Evolutionary conservation across 2,888 invertebrate species (phyloP), one percentile per base, ranked within the genome.

Genomic region (Argyra leucocephala): DNA sequence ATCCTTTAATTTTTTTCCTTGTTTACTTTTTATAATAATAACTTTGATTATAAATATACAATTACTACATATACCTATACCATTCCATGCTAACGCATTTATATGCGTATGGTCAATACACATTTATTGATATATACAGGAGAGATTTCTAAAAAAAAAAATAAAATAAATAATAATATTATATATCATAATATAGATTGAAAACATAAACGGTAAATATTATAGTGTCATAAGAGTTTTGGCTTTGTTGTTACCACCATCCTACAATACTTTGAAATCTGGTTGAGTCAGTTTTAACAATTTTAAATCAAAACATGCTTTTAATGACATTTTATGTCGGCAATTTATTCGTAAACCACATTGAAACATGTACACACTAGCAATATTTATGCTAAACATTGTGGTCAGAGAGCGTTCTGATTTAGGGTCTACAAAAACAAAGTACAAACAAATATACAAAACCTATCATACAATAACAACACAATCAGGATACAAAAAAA

Each of bases 351-450:
- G 61, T 26, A 62, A 23, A 69, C 70, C 69, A 62, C 69, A 69
- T 62, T 66, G 66, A 67, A 68, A 69, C 68, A 70, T 69, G 69
- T 69, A 69, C 67, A 67, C 67, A 67, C 68, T 66, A 65, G 66
- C 69, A 70, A 71, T 71, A 71, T 71, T 71, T 71, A 71, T 70
- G 70, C 70, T 71, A 71, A 71, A 71, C 71, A 71, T 69, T 71
- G 71, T 62, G 71, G 71, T 71, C 24, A 24, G 63, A 36, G 64
- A 64, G 62, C 22, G 57, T 15, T 60, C 22, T 64, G 63, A 64
- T 64, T 66, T 66, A 64, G 64, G 66, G 37, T 57, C 12, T 22
- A 58, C 22, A 22, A 22, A 58, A 61, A 24, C 15, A 24, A 60
- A 12, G 22, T 22, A 59, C 22, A 59, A 59, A 31, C 5, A 31